phyloP scores from a whole-genome alignment of 2,113 vertebrate species.

The Notothenia coriiceps region DNA sequence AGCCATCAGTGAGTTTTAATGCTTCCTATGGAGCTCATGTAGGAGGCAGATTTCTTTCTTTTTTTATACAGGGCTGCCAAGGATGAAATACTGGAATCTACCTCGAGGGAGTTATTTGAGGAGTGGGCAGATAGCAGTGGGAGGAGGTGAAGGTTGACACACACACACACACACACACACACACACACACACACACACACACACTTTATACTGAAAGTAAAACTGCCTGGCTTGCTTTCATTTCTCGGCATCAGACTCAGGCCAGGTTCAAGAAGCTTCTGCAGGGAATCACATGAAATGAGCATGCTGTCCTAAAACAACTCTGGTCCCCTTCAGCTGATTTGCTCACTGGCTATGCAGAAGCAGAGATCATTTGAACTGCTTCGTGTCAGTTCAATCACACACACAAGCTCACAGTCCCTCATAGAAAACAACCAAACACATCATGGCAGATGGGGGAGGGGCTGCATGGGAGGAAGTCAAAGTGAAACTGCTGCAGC shows the following conservation, averaged over 20 bases:
- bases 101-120: slow-evolving; percentile 62
- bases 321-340: slow-evolving; percentile 7
- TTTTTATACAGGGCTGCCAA: slow-evolving; percentile 31
- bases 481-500: slow-evolving; percentile 65
- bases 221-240: slow-evolving; percentile 34
- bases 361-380: slow-evolving; percentile 8
- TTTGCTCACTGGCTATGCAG: background rate
- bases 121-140: slow-evolving; percentile 60
- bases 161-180: slow-evolving; percentile 29
- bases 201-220: slow-evolving; percentile 34
- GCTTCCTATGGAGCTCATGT: slow-evolving; percentile 45
- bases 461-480: slow-evolving; percentile 55
- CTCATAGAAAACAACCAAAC: slow-evolving; percentile 26
- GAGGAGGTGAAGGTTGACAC: slow-evolving; percentile 49
- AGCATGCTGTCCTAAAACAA: slow-evolving; percentile 7
- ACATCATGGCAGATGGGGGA: slow-evolving; percentile 4
- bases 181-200: slow-evolving; percentile 33
- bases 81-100: slow-evolving; percentile 55
- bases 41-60: slow-evolving; percentile 53
- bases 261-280: slow-evolving; percentile 15
- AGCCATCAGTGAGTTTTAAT: slow-evolving; percentile 20
- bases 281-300: slow-evolving; percentile 40
- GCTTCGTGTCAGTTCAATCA: slow-evolving; percentile 7
- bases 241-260: slow-evolving; percentile 56
- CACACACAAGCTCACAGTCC: slow-evolving; percentile 13